Base-by-base conservation (phyloP, 2,797 vertebrate species). In the Chaunax sp. region DNA sequence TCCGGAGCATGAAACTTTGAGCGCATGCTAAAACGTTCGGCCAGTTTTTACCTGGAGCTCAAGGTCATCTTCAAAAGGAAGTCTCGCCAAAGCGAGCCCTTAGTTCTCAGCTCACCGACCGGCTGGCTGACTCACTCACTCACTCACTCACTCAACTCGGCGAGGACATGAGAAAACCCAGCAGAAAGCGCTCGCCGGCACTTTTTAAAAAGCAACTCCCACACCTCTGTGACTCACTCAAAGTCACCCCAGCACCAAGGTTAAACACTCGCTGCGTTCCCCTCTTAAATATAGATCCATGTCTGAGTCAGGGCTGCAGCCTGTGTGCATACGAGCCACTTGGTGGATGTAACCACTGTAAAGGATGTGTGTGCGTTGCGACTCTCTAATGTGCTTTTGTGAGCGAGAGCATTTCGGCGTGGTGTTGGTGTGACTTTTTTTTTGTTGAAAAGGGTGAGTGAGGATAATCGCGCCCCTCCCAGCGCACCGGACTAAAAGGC, bases 401-500 rank as follows among this genome's bases (percentile, higher is more conserved):
- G 65, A 72, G 62, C 69, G 72, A 51, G 81, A 82, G 75, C 58
- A 20, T 80, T 68, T 55, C 56, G 9, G 45, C 40, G 33, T 53
- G 69, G 72, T 78, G 77, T 69, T 66, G 37, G 5, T 78, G 28
- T 81, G 77, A 75, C 72, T 87, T 78, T 85, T 52, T 38, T 38
- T 30, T 4, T 30, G 28, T 30, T 30, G 3, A 78, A 86, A 85
- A 87, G 84, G 87, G 85, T 89, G 90, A 90, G 87, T 74, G 90
- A 84, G 86, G 89, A 89, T 93, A 93, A 92, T 93, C 85, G 84
- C 75, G 89, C 90, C 88, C 28, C 28, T 9, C 82, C 16, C 72
- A 55, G 87, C 83, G 64, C 83, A 70, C 83, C 65, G 67, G 88
- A 83, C 90, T 93, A 92, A 93, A 93, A 92, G 90, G 90, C 85